Conservation (phyloP, 2,888 invertebrate genomes). For the Drosophila villosipedis region DNA sequence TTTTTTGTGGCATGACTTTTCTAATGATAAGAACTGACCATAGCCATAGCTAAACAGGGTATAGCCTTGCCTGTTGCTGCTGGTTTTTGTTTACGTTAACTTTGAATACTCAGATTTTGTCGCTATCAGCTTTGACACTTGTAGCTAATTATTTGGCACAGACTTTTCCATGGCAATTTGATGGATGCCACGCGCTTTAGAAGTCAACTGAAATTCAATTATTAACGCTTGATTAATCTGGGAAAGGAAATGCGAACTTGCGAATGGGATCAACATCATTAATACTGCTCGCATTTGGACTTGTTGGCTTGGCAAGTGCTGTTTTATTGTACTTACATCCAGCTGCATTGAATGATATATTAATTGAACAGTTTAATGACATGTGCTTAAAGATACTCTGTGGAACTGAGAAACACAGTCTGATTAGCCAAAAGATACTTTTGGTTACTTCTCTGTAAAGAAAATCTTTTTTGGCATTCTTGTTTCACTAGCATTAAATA, state of each 20-base stretch:
- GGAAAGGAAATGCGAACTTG: not conserved
- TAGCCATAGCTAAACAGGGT: conserved; percentile 18
- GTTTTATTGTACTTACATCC: conserved; percentile 15
- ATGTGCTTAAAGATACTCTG: not conserved
- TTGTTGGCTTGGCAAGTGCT: conserved; percentile 29
- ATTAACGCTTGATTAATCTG: conserved; percentile 42
- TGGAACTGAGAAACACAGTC: not conserved
- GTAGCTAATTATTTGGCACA: conserved; percentile 55
- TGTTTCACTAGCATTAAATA: too few relatives aligned
- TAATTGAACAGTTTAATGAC: not conserved
- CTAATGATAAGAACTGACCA: conserved; percentile 39
- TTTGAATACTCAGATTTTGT: not conserved
- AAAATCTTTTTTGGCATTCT: not conserved
- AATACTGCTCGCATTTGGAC: not conserved
- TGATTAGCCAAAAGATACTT: not conserved
- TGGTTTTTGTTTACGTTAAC: not conserved
- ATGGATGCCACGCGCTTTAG: conserved; percentile 51
- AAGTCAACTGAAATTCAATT: conserved; percentile 8
- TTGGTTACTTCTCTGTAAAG: not conserved
- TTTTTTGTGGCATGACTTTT: conserved; percentile 10
- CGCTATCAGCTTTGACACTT: conserved; percentile 43
- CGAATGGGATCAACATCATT: conserved; percentile 16
- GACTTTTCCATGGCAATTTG: conserved; percentile 30
- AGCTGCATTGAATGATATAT: conserved; percentile 1
- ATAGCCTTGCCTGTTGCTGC: not conserved